Evolutionary conservation across 2,888 invertebrate genomes (phyloP).

Genomic region (Drosophila pseudotalamancana): DNA sequence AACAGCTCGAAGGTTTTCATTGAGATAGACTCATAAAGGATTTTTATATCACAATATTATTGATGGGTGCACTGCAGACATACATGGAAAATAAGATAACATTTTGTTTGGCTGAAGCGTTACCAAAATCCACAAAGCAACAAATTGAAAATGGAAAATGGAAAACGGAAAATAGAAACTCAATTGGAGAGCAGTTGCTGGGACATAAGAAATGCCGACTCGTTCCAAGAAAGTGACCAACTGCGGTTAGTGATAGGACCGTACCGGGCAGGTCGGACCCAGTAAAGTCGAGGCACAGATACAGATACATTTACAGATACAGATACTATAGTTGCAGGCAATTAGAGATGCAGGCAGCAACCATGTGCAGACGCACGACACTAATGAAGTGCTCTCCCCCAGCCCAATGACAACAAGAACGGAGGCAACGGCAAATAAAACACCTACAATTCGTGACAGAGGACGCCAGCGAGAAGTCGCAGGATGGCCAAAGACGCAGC

Average conservation of each 20-base stretch:
- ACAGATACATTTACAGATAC: no score
- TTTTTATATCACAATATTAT: no score
- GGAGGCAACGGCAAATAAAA: slow-evolving; percentile 66
- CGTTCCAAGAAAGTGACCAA: slow-evolving; percentile 71
- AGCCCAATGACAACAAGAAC: not conserved
- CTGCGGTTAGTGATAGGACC: slow-evolving; percentile 69
- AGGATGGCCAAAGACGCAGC: slow-evolving; percentile 30
- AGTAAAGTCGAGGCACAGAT: not conserved
- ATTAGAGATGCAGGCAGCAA: slow-evolving; percentile 11
- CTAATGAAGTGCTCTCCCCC: slow-evolving; percentile 71
- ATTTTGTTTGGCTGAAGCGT: no score
- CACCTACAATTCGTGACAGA: slow-evolving; percentile 53
- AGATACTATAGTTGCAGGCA: no score
- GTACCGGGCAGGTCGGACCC: not conserved
- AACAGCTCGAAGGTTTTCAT: no score
- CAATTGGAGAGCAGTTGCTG: slow-evolving; percentile 50
- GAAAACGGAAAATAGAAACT: slow-evolving; percentile 44
- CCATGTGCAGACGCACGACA: slow-evolving; percentile 53
- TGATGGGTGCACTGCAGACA: no score
- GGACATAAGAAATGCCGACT: slow-evolving; percentile 49
- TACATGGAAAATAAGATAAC: no score
- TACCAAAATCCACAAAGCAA: slow-evolving; percentile 12
- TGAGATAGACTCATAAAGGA: no score
- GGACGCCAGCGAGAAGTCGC: slow-evolving; percentile 10
- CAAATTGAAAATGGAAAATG: slow-evolving; percentile 43